Conservation (phyloP, 1,140 invertebrate species). For the Branchinecta lindahli region DNA sequence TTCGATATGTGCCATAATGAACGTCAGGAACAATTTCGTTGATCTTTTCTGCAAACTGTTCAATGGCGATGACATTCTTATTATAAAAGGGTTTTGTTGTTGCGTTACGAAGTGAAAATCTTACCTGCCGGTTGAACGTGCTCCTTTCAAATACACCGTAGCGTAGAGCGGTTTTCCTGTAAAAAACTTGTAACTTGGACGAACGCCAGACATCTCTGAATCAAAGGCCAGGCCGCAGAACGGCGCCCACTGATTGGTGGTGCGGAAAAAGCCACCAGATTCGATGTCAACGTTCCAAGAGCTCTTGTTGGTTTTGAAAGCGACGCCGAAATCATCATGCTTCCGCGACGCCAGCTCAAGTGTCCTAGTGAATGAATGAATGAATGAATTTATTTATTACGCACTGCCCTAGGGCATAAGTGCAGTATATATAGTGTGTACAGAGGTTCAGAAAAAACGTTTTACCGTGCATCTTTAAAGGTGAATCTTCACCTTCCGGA, state of each 20-base stretch:
- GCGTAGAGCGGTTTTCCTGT: background rate
- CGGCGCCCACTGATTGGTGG: background rate
- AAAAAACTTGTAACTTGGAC: background rate
- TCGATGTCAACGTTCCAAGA: background rate
- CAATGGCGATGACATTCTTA: too few relatives aligned
- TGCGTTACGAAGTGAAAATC: background rate
- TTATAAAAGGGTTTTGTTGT: background rate
- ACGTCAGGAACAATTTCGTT: too few relatives aligned
- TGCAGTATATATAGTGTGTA: too few relatives aligned
- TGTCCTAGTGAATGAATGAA: too few relatives aligned
- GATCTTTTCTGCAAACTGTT: too few relatives aligned
- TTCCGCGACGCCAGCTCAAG: background rate
- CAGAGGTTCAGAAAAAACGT: too few relatives aligned
- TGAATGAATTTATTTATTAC: too few relatives aligned
- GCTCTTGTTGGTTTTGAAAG: background rate
- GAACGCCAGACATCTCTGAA: background rate
- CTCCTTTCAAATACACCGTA: background rate
- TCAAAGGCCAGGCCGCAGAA: background rate
- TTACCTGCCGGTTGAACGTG: background rate
- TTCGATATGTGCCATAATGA: too few relatives aligned
- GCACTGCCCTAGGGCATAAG: too few relatives aligned
- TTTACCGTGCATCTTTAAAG: too few relatives aligned
- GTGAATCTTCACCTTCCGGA: too few relatives aligned
- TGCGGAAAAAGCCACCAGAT: background rate
- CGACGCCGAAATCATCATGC: background rate